A percentile compares a stretch with the other conserved stretches of the same genome.
These are phyloP conservation scores for Rhineura floridana DNA, from an alignment of 2,113 vertebrate genomes.

Conservation along the genomic window DNA sequence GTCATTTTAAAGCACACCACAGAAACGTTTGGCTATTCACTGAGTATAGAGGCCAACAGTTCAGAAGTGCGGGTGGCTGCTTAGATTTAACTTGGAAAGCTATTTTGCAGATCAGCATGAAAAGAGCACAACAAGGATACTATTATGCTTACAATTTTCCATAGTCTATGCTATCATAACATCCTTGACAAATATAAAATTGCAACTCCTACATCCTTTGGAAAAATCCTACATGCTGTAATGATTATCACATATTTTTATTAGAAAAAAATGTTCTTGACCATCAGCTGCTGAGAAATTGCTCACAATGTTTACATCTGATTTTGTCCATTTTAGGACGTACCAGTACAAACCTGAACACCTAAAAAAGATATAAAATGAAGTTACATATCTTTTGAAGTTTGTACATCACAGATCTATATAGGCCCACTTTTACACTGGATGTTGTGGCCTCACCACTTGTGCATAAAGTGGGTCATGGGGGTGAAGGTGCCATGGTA, in stretches of 20 bases:
- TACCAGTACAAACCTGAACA: background rate
- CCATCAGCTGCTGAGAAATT: background rate
- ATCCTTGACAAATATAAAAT: background rate
- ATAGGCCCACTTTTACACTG: no score
- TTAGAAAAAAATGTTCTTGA: background rate
- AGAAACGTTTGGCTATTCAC: background rate
- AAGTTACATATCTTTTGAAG: background rate
- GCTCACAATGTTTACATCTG: background rate
- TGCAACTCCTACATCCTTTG: accelerated
- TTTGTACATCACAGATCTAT: background rate
- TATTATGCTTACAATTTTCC: background rate
- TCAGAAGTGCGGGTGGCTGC: background rate
- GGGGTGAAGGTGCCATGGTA: background rate
- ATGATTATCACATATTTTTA: background rate
- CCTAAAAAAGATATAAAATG: background rate
- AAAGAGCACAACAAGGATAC: background rate
- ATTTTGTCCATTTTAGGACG: background rate
- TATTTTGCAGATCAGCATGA: accelerated
- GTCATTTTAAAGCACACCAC: background rate
- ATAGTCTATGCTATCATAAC: background rate
- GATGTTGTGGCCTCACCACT: background rate
- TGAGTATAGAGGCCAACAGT: background rate
- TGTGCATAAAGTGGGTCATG: background rate
- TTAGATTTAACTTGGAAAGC: background rate
- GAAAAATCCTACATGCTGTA: background rate